These are phyloP conservation scores for Synanthedon tipuliformis DNA, from an alignment of 2,888 invertebrate genomes.

Conservation along the genomic window DNA sequence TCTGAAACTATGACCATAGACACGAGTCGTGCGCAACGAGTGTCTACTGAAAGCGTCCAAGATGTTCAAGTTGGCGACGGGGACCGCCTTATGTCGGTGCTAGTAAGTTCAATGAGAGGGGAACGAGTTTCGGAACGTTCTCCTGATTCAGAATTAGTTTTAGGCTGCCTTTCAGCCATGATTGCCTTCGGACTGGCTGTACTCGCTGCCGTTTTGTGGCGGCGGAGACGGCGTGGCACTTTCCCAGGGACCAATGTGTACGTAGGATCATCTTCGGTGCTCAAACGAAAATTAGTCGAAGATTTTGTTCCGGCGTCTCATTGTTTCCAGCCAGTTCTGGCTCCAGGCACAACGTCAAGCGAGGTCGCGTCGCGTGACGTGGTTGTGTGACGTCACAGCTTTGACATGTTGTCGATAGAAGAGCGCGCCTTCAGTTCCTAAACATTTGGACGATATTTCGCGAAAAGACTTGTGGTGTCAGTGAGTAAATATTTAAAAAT, in stretches of 20 bases:
- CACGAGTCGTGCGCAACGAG: constrained; percentile 73
- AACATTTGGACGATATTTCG: constrained; percentile 40
- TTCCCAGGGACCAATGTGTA: constrained; percentile 72
- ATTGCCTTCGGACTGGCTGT: constrained; percentile 61
- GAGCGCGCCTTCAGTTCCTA: constrained; percentile 70
- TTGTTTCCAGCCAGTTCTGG: constrained; percentile 71
- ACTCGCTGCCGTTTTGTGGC: constrained; percentile 65
- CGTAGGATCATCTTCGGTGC: constrained; percentile 70
- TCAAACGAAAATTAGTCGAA: constrained; percentile 73
- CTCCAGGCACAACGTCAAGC: constrained; percentile 57
- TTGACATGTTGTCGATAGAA: constrained; percentile 68
- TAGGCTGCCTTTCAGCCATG: constrained; percentile 72
- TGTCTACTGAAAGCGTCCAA: constrained; percentile 74
- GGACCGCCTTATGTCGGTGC: constrained; percentile 71
- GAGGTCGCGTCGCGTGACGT: constrained; percentile 62
- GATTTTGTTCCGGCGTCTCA: constrained; percentile 66
- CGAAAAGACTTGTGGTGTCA: constrained; percentile 21
- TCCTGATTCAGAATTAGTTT: constrained; percentile 68
- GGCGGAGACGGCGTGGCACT: constrained; percentile 66
- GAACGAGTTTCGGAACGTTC: constrained; percentile 65
- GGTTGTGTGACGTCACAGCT: constrained; percentile 76
- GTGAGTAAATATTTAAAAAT: constrained; percentile 9
- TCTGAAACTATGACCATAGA: constrained; percentile 76
- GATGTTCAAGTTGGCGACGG: constrained; percentile 71
- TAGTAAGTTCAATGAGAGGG: constrained; percentile 73